Evolutionary conservation across 2,888 invertebrate species (phyloP).

Genomic region (Pristionchus arcanus): DNA sequence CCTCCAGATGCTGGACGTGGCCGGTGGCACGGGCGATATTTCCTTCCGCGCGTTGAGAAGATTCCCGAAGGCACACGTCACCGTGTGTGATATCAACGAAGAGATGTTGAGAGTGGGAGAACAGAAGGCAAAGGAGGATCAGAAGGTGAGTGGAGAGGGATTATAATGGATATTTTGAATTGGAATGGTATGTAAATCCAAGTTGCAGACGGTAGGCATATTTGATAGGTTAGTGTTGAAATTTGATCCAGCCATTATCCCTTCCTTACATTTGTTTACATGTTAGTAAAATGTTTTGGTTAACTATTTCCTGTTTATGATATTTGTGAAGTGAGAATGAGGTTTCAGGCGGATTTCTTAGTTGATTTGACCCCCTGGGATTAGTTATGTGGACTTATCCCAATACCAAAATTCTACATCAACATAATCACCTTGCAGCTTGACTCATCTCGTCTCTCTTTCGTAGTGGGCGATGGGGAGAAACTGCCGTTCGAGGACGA

Average conservation of each 20-base stretch:
- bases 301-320: too few species aligned
- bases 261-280: too few species aligned
- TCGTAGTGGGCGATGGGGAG: conserved; percentile 90
- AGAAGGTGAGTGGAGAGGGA: background rate
- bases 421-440: conserved; percentile 55
- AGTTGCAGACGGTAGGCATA: background rate
- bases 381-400: too few species aligned
- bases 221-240: background rate
- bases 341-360: background rate
- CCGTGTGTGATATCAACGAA: conserved; percentile 89
- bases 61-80: conserved; percentile 79
- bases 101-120: conserved; percentile 94
- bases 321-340: too few species aligned
- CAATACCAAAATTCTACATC: too few species aligned
- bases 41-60: conserved; percentile 86
- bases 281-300: too few species aligned
- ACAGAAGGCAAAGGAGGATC: conserved; percentile 83
- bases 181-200: background rate
- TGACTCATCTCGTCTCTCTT: conserved; percentile 74
- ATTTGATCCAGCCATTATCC: background rate
- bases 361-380: background rate
- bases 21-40: conserved; percentile 98
- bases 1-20: conserved; percentile 87
- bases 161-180: too few species aligned
- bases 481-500: conserved; percentile 87